Conservation (phyloP, 1,140 invertebrate species). For the Ericerus pela region DNA sequence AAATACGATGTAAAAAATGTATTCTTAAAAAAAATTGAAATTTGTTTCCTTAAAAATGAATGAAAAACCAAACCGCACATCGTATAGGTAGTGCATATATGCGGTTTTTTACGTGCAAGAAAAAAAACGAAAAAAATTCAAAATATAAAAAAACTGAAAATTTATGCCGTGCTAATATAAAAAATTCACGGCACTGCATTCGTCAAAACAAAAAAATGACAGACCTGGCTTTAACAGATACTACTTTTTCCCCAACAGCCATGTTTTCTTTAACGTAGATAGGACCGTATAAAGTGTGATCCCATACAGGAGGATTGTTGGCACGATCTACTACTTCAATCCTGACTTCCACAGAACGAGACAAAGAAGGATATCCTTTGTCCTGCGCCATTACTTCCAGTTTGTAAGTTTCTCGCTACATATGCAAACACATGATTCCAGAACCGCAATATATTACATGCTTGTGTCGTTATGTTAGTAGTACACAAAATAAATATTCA, state of each 20-base stretch:
- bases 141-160: slow-evolving; percentile 13
- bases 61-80: too few species aligned
- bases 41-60: too few species aligned
- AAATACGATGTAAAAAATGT: too few species aligned
- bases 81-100: too few species aligned
- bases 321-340: slow-evolving; percentile 94
- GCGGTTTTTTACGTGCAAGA: background rate
- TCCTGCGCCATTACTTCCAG: slow-evolving; percentile 92
- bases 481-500: too few species aligned
- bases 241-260: slow-evolving; percentile 88
- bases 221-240: slow-evolving; percentile 94
- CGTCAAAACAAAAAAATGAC: slow-evolving; percentile 31
- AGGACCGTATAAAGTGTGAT: slow-evolving; percentile 86
- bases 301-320: slow-evolving; percentile 94
- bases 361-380: slow-evolving; percentile 83
- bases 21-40: too few species aligned
- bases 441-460: background rate
- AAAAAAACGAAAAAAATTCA: slow-evolving; percentile 16
- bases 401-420: slow-evolving; percentile 89
- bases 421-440: slow-evolving; percentile 13
- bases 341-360: slow-evolving; percentile 86
- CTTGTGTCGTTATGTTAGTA: too few species aligned
- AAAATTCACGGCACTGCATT: background rate
- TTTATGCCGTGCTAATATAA: background rate
- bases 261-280: slow-evolving; percentile 94